A percentile compares a stretch with the other conserved stretches of the same genome.
Evolutionary conservation across 2,888 invertebrate genomes (phyloP).

Genomic region (Euplagia quadripunctaria): DNA sequence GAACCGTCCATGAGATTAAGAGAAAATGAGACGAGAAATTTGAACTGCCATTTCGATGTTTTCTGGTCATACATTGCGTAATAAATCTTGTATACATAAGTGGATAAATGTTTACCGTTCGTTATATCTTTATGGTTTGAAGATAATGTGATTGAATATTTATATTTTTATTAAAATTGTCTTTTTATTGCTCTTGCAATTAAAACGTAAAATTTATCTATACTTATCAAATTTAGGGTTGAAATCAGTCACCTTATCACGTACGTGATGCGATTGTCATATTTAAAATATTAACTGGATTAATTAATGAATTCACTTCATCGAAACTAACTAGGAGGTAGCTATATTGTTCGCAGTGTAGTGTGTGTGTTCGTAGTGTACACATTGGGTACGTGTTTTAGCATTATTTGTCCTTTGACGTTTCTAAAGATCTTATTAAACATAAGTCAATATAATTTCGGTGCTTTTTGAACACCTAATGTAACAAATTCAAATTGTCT

Average conservation of each 20-base stretch:
- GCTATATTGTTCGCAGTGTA: background rate
- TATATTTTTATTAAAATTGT: background rate
- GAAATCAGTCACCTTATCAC: constrained; percentile 58
- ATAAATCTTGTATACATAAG: background rate
- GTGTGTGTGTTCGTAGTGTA: background rate
- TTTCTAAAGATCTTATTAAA: background rate
- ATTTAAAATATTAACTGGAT: constrained; percentile 11
- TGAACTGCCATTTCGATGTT: background rate
- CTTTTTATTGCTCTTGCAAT: background rate
- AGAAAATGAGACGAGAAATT: no score
- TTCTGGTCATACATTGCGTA: background rate
- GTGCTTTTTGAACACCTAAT: background rate
- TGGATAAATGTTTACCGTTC: background rate
- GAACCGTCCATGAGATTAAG: no score
- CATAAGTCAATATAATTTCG: background rate
- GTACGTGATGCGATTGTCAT: constrained; percentile 61
- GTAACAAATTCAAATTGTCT: background rate
- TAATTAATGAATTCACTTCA: constrained; percentile 8
- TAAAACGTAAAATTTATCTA: background rate
- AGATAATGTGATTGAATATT: background rate
- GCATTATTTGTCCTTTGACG: background rate
- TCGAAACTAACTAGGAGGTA: background rate
- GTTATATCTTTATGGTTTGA: background rate
- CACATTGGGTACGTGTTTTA: background rate
- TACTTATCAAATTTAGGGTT: background rate